Evolutionary conservation across 2,797 vertebrate species (phyloP), one percentile per base, ranked within the genome.

Genomic region (Phoebastria nigripes): DNA sequence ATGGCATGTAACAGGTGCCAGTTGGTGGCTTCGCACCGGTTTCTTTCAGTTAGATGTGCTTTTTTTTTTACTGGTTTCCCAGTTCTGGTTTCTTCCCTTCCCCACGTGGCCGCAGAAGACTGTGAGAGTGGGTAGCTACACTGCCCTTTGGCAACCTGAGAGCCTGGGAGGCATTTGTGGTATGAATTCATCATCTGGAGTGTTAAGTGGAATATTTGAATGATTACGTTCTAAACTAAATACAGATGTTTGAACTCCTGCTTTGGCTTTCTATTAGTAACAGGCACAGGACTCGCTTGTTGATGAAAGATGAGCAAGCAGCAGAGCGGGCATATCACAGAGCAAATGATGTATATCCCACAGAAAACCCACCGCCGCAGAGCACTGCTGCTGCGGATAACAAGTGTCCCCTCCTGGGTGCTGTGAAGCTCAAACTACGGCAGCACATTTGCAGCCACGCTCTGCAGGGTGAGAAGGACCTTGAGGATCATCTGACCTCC

Each of bases 31-130:
- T 42, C 10, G 0, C 35, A n/a, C 10, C 4, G 1, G 8, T 59
- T 90, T 65, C 46, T 69, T 83, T 81, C 42, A 63, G 7, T 33
- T 52, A 70, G 55, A 86, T 70, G n/a, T 41, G 29, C 6, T 35
- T 29, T 42, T 51, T 52, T 51, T 47, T 44, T 49, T 17, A 20
- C 11, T 31, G 33, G 18, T 72, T 83, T 55, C 39, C 41, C 47
- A 15, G 65, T 55, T 37, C 85, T 61, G n/a, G 14, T 52, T 79
- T 61, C 8, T 5, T 74, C 42, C 44, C 18, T 80, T 76, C 29
- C n/a, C 47, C 31, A 41, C 0, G 0, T 17, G 42, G 56, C 24
- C 6, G 8, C 5, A 49, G 56, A 39, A 66, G 24, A 67, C 49
- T 17, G 16, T 28, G 52, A 84, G 29, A 13, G 10, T 47, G 51